Evolutionary conservation across 2,797 vertebrate genomes (phyloP).

Genomic region (Tolypeutes matacus): DNA sequence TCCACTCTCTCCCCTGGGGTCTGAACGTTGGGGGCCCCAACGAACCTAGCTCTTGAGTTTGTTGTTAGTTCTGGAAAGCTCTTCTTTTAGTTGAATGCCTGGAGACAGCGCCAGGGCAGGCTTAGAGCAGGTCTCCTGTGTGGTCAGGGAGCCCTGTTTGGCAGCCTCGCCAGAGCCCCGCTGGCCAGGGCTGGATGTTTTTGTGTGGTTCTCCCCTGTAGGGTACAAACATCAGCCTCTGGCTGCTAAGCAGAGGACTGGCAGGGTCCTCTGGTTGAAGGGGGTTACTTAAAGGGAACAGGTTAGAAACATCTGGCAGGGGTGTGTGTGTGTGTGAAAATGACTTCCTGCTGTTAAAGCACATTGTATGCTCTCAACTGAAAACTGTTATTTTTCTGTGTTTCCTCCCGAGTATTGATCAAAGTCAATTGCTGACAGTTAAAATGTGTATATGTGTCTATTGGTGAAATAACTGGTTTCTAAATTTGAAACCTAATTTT

Average conservation of each 20-base stretch:
- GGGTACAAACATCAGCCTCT: not conserved
- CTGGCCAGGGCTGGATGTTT: not conserved
- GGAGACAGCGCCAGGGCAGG: not conserved
- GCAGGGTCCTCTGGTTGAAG: not conserved
- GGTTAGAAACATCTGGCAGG: slow-evolving; percentile 32
- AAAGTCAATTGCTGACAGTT: slow-evolving; percentile 25
- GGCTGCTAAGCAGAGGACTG: not conserved
- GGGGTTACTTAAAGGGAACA: slow-evolving; percentile 16
- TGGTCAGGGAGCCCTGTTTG: not conserved
- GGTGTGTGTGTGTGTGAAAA: not conserved
- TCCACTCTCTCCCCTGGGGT: not conserved
- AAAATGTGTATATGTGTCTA: slow-evolving; percentile 51
- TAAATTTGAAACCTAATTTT: slow-evolving; percentile 45
- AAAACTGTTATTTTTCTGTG: slow-evolving; percentile 68
- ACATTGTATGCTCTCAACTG: slow-evolving; percentile 30
- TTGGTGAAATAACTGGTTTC: slow-evolving; percentile 70
- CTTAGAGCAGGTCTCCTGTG: not conserved
- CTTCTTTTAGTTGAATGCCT: not conserved
- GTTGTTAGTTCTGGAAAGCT: not conserved
- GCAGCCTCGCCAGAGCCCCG: not conserved
- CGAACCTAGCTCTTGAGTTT: not conserved
- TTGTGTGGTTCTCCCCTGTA: not conserved
- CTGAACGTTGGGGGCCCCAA: not conserved
- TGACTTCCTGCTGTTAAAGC: slow-evolving; percentile 59
- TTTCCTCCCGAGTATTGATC: slow-evolving; percentile 65